Conservation (phyloP, 1,140 invertebrate species). For the Heliconius hewitsoni region DNA sequence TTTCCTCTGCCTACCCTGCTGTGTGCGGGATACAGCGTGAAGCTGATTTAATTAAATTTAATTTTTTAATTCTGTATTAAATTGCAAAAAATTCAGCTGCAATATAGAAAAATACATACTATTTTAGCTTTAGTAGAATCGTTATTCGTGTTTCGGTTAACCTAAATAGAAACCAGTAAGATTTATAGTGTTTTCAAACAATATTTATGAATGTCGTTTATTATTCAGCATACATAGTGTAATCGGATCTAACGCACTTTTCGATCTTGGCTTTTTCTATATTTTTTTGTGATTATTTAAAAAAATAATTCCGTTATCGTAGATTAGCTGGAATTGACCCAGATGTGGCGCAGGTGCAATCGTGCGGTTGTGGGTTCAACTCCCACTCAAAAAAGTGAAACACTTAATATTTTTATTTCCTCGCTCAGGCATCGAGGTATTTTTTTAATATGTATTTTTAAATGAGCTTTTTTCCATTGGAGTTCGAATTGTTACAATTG, state of each 20-base stretch:
- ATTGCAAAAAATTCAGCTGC: background rate
- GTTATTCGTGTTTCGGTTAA: constrained; percentile 2
- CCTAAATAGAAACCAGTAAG: background rate
- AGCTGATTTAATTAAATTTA: too few relatives aligned
- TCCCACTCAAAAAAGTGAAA: too few relatives aligned
- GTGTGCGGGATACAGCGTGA: too few relatives aligned
- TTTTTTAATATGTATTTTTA: too few relatives aligned
- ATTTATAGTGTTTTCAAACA: constrained; percentile 1
- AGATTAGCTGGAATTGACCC: too few relatives aligned
- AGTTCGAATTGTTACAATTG: too few relatives aligned
- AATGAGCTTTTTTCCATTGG: too few relatives aligned
- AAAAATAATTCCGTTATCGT: background rate
- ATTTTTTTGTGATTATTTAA: background rate
- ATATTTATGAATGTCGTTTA: constrained; percentile 8
- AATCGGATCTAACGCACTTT: constrained; percentile 1
- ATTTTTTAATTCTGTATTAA: background rate
- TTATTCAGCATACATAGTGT: background rate
- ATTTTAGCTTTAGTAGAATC: constrained; percentile 1
- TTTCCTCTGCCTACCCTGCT: too few relatives aligned
- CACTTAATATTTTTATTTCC: too few relatives aligned
- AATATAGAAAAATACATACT: background rate
- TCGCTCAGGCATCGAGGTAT: too few relatives aligned
- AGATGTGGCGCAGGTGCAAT: too few relatives aligned
- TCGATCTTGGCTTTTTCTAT: background rate
- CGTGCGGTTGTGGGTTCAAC: too few relatives aligned